phyloP scores from a whole-genome alignment of 2,888 invertebrate genomes.

The Apotomis betuletana region DNA sequence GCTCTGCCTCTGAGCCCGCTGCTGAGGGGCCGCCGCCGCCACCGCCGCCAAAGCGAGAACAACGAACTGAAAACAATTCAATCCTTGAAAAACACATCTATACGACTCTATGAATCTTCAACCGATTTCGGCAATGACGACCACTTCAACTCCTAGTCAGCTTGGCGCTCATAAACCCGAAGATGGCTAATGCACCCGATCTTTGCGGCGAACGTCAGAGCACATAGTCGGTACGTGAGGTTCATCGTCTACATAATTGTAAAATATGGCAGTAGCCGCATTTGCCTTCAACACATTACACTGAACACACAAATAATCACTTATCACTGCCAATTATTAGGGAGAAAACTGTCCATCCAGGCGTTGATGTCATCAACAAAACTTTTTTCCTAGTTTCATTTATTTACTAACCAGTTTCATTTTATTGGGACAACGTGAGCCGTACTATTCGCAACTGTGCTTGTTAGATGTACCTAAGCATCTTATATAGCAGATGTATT shows the following conservation, averaged over 20 bases:
- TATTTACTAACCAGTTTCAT: slow-evolving; percentile 68
- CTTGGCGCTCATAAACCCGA: no score
- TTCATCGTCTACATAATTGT: no score
- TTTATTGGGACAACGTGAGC: slow-evolving; percentile 54
- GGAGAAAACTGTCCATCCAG: no score
- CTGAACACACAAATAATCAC: no score
- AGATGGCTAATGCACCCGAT: no score
- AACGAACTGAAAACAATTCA: slow-evolving; percentile 68
- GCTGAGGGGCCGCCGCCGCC: slow-evolving; percentile 65
- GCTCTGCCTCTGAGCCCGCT: slow-evolving; percentile 42
- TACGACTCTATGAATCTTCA: background rate
- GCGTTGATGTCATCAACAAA: background rate
- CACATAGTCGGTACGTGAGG: no score
- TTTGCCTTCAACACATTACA: background rate
- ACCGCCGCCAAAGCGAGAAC: slow-evolving; percentile 67
- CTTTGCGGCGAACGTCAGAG: no score
- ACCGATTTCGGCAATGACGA: no score
- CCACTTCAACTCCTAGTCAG: no score
- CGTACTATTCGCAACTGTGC: slow-evolving; percentile 62
- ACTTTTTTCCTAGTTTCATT: background rate
- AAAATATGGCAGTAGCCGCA: no score
- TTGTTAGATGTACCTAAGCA: slow-evolving; percentile 59
- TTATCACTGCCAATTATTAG: no score
- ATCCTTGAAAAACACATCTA: slow-evolving; percentile 36
- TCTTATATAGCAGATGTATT: slow-evolving; percentile 72